Evolutionary conservation across 2,113 vertebrate genomes (phyloP).

Genomic region (Tragulus kanchil): DNA sequence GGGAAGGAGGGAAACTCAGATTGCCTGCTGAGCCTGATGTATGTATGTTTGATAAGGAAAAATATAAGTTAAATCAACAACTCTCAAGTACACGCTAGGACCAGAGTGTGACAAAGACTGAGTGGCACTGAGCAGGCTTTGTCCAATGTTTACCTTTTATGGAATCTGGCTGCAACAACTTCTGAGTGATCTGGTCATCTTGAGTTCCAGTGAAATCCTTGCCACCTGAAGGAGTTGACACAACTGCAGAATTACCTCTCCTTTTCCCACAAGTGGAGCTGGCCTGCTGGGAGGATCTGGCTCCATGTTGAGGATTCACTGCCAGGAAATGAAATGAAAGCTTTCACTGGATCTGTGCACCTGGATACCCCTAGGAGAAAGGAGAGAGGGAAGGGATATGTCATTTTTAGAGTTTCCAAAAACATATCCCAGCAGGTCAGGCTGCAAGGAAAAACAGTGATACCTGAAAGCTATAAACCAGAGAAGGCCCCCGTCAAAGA

Average conservation of each 20-base stretch:
- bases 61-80: constrained; percentile 69
- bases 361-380: constrained; percentile 78
- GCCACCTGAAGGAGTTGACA: constrained; percentile 63
- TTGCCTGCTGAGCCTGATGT: constrained; percentile 64
- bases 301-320: constrained; percentile 38
- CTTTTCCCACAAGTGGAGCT: constrained; percentile 32
- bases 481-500: constrained; percentile 38
- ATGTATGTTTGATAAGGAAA: constrained; percentile 58
- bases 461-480: constrained; percentile 46
- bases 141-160: not conserved
- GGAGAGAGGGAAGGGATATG: constrained; percentile 54
- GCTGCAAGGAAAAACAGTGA: constrained; percentile 31
- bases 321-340: constrained; percentile 74
- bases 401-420: constrained; percentile 72
- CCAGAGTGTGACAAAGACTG: constrained; percentile 15
- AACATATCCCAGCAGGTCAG: constrained; percentile 63
- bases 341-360: constrained; percentile 60
- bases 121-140: not conserved
- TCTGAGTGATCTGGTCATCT: too few relatives aligned
- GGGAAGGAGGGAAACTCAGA: not conserved
- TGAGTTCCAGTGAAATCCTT: not conserved
- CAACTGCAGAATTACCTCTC: not conserved
- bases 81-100: not conserved
- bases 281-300: constrained; percentile 57
- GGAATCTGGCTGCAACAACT: not conserved